Evolutionary conservation across 2,797 vertebrate genomes (phyloP), one percentile per base, ranked within the genome.

Genomic region (Galago senegalensis): DNA sequence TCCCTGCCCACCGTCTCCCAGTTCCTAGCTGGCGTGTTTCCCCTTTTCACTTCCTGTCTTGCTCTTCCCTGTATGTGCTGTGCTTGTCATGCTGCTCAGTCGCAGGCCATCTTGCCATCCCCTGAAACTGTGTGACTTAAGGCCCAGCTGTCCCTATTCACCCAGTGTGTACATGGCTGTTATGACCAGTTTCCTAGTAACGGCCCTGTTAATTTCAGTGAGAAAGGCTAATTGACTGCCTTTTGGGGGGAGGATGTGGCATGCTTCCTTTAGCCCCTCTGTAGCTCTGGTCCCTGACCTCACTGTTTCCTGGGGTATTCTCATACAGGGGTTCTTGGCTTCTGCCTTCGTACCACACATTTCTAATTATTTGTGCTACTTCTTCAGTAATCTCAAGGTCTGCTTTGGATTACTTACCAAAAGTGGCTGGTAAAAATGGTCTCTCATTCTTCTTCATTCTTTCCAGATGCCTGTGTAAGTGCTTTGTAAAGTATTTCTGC

Each of bases 341-440:
- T 94, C 90, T 82, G 0, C 34, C 34, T 34, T 49, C 79, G 29
- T 86, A 69, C 82, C 65, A 27, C 17, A 5, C 92, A 56, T 85
- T 94, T 82, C 93, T 60, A 20, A 56, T 90, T 29, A 58, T 79
- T 60, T 79, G 56, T 81, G 34, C 73, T n/a, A 27, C 79, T 89
- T 85, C 31, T 67, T 86, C 40, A 89, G 89, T 61, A 72, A 83
- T 49, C 21, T 6, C 0, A 10, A 61, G 37, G 21, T 53, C 76
- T 87, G 81, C 69, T 94, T 43, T 90, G 76, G 40, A 80, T 93
- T 53, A 70, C 27, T 61, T 83, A 34, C 53, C 37, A 46, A 77
- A 97, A 93, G 34, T 93, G 67, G 86, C 25, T 84, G 65, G 79
- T 84, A 58, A 67, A 70, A 86, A 80, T 7, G 17, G 27, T 34